These are phyloP conservation scores for Caranx ignobilis DNA, from an alignment of 2,113 vertebrate species.

Conservation along the genomic window DNA sequence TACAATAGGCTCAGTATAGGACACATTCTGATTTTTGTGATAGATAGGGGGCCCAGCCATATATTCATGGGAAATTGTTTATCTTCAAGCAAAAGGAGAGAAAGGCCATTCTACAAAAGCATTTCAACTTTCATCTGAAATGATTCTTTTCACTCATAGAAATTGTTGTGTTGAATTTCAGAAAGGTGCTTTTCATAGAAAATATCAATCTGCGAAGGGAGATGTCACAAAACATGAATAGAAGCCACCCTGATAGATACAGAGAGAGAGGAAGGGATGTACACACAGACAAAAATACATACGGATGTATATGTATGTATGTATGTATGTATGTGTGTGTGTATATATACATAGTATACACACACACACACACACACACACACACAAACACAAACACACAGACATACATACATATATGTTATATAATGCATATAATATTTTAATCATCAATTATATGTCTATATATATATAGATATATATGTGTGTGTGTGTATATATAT, in stretches of 20 bases:
- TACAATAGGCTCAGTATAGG: conserved; percentile 84
- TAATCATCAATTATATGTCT: too few species aligned
- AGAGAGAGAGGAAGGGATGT: background rate
- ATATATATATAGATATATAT: too few species aligned
- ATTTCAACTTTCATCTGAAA: conserved; percentile 82
- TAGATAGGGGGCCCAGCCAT: conserved; percentile 76
- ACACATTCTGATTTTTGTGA: conserved; percentile 80
- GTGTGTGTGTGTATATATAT: background rate
- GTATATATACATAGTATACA: background rate
- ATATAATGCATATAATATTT: background rate
- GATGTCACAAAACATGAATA: conserved; percentile 75
- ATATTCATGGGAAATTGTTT: conserved; percentile 86
- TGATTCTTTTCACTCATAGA: conserved; percentile 77
- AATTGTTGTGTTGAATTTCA: conserved; percentile 79
- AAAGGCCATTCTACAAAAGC: conserved; percentile 78
- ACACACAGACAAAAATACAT: background rate
- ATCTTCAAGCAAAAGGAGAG: conserved; percentile 78
- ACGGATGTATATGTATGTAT: background rate
- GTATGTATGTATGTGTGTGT: conserved; percentile 5
- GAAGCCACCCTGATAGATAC: conserved; percentile 50
- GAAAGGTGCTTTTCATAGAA: conserved; percentile 75
- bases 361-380: background rate
- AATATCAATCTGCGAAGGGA: conserved; percentile 71
- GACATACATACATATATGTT: background rate
- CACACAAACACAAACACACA: background rate